phyloP scores from a whole-genome alignment of 2,113 vertebrate genomes.

The Anoplopoma fimbria region DNA sequence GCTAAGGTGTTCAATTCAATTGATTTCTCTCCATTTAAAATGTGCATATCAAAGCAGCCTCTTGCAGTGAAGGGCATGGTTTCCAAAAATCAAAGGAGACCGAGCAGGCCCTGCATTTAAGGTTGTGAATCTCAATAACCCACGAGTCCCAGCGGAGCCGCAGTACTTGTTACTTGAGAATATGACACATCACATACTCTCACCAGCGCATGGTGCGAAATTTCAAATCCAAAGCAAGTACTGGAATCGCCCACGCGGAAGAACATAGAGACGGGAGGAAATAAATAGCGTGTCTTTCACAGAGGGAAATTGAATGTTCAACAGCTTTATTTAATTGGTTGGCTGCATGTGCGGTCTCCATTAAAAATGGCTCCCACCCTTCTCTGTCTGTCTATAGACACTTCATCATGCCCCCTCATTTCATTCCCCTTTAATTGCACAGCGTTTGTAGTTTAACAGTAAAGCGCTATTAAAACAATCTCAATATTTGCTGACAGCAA shows the following conservation, averaged over 20 bases:
- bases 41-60: slow-evolving; percentile 62
- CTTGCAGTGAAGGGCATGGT: slow-evolving; percentile 37
- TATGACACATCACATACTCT: slow-evolving; percentile 29
- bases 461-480: slow-evolving; percentile 68
- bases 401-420: slow-evolving; percentile 66
- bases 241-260: background rate
- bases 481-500: slow-evolving; percentile 75
- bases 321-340: slow-evolving; percentile 70
- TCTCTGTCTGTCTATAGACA: slow-evolving; percentile 48
- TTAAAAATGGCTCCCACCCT: slow-evolving; percentile 62
- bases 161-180: slow-evolving; percentile 5
- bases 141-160: slow-evolving; percentile 17
- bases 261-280: slow-evolving; percentile 14
- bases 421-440: slow-evolving; percentile 66
- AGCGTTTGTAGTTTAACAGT: slow-evolving; percentile 41
- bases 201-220: background rate
- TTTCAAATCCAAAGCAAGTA: slow-evolving; percentile 4
- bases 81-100: slow-evolving; percentile 54
- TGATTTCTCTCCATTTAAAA: slow-evolving; percentile 60
- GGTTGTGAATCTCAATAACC: slow-evolving; percentile 53
- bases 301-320: slow-evolving; percentile 54
- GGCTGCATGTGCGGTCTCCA: slow-evolving; percentile 37
- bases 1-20: slow-evolving; percentile 51
- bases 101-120: slow-evolving; percentile 36
- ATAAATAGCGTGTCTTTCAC: slow-evolving; percentile 32